A percentile compares a stretch with the other conserved stretches of the same genome.
Conservation (phyloP, 23 tunicate genomes). For the Aplidium turbinatum region DNA sequence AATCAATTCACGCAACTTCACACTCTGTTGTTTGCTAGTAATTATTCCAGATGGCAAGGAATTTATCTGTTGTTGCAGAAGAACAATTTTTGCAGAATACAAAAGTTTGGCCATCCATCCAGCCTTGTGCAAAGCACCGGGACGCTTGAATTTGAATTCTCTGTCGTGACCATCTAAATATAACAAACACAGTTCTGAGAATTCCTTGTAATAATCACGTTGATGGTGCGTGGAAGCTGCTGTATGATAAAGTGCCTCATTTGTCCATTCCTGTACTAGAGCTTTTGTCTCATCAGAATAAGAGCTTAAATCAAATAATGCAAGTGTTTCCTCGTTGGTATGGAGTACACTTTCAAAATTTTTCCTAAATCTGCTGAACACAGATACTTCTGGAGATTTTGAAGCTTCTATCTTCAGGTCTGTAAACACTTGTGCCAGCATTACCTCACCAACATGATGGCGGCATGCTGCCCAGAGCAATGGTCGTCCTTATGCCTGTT, state of each 20-base stretch:
- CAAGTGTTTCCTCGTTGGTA: conserved; percentile 10
- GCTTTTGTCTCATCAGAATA: neutral
- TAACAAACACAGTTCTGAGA: conserved; percentile 10
- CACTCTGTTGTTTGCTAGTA: neutral
- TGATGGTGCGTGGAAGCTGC: conserved; percentile 1
- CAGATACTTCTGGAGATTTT: conserved; percentile 4
- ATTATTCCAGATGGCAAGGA: conserved; percentile 1
- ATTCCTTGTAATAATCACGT: conserved; percentile 5
- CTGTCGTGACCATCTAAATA: neutral
- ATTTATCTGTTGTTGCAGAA: neutral
- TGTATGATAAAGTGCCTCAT: conserved; percentile 1
- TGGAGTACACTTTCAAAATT: conserved; percentile 1
- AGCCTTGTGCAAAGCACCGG: conserved; percentile 13
- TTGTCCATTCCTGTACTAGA: conserved; percentile 5
- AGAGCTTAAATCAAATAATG: neutral
- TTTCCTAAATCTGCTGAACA: conserved; percentile 6
- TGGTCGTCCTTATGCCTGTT: conserved; percentile 19
- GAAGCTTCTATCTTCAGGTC: conserved; percentile 16
- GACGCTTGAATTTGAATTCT: conserved; percentile 18
- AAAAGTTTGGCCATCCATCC: conserved; percentile 7
- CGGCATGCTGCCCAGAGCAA: conserved; percentile 8
- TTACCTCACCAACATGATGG: conserved; percentile 10
- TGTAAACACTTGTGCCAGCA: conserved; percentile 3
- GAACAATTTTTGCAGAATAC: conserved; percentile 5
- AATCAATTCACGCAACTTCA: conserved; percentile 1